phyloP scores from a whole-genome alignment of 1,140 invertebrate species.

The Drosophila busckii region DNA sequence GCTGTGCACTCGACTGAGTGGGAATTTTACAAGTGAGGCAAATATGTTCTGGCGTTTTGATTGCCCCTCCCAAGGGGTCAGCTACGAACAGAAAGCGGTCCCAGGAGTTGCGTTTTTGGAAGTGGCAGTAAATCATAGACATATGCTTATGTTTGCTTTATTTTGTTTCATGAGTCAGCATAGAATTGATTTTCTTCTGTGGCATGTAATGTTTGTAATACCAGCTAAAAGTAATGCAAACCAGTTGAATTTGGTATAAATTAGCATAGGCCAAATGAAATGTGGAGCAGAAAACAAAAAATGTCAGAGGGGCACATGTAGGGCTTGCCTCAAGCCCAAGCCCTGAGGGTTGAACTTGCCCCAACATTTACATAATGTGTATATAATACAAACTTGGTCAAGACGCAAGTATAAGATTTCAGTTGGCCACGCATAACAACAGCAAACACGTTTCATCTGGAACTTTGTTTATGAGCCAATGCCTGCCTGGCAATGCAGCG shows the following conservation, averaged over 20 bases:
- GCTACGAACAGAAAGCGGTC: too few relatives aligned
- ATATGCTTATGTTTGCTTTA: too few relatives aligned
- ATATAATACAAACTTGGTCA: too few relatives aligned
- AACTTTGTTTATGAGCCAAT: constrained; percentile 16
- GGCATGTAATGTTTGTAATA: neutral
- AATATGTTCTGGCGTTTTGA: too few relatives aligned
- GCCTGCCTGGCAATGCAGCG: neutral
- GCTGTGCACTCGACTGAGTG: constrained; percentile 16
- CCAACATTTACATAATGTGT: constrained; percentile 48
- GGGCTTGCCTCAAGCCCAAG: constrained; percentile 15
- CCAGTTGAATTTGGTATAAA: constrained; percentile 14
- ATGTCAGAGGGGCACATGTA: constrained; percentile 16
- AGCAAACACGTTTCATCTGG: constrained; percentile 45
- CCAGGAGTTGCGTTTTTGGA: too few relatives aligned
- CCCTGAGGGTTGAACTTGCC: constrained; percentile 12
- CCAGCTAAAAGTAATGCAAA: constrained; percentile 4
- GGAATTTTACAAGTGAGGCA: too few relatives aligned
- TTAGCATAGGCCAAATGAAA: neutral
- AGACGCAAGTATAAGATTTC: constrained; percentile 4
- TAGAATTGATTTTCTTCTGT: neutral
- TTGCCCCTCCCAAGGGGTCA: constrained; percentile 7
- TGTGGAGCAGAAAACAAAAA: neutral
- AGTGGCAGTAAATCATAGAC: too few relatives aligned
- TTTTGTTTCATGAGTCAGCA: too few relatives aligned
- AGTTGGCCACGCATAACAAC: constrained; percentile 32